These are phyloP conservation scores for Larimichthys polyactis DNA, from an alignment of 2,113 vertebrate species.

Conservation along the genomic window DNA sequence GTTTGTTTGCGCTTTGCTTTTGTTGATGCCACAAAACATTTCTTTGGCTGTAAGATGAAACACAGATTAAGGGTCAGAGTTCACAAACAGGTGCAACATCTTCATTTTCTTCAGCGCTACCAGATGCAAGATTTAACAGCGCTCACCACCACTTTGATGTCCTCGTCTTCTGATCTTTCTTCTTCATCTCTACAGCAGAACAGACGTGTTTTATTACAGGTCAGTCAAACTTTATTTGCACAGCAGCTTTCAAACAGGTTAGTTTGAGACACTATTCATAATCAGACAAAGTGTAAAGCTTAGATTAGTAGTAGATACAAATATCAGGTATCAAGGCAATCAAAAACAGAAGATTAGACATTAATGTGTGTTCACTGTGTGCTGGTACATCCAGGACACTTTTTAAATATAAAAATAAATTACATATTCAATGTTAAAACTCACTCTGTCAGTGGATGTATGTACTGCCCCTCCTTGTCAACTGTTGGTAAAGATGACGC, in stretches of 20 bases:
- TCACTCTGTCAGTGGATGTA: constrained; percentile 74
- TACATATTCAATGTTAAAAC: constrained; percentile 5
- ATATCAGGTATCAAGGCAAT: too few species aligned
- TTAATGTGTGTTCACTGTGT: neutral
- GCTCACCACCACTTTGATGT: constrained; percentile 81
- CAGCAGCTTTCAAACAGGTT: neutral
- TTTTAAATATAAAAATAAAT: neutral
- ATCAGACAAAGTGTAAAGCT: neutral
- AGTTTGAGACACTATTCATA: too few species aligned
- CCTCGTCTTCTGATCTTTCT: constrained; percentile 43
- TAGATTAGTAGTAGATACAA: too few species aligned
- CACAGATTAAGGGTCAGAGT: neutral
- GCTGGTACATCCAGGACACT: neutral
- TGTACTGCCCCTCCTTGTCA: constrained; percentile 25
- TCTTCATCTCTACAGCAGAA: constrained; percentile 49
- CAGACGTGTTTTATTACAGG: neutral
- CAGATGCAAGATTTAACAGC: neutral
- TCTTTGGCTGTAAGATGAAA: constrained; percentile 58
- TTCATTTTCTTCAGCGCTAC: neutral
- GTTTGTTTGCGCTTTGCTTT: constrained; percentile 32
- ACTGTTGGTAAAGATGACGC: constrained; percentile 28
- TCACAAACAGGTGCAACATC: neutral
- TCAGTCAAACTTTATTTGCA: neutral
- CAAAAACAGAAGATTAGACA: neutral
- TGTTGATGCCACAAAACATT: constrained; percentile 22